Evolutionary conservation across 2,888 invertebrate genomes (phyloP).

Genomic region (Xanthorhoe designata): DNA sequence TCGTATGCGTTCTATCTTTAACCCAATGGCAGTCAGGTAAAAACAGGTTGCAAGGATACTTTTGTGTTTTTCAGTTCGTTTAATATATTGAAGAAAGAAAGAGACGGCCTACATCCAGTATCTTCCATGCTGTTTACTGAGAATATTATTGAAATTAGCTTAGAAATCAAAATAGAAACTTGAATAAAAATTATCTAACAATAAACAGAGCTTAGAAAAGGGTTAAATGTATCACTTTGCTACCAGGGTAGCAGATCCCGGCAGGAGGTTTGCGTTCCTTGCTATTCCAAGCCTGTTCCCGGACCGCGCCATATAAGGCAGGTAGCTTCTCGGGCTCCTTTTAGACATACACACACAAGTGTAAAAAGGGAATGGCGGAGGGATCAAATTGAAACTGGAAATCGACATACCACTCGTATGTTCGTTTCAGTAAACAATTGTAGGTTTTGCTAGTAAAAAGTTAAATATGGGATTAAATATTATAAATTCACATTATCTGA

Average conservation of each 20-base stretch:
- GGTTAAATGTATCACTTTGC: conserved; percentile 34
- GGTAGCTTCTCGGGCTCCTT: conserved; percentile 13
- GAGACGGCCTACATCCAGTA: background rate
- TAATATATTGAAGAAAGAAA: background rate
- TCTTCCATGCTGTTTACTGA: background rate
- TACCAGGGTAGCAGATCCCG: conserved; percentile 37
- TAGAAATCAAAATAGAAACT: conserved; percentile 25
- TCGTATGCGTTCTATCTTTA: background rate
- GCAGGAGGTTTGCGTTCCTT: conserved; percentile 28
- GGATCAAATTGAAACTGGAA: too few relatives aligned
- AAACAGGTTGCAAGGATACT: conserved; percentile 18
- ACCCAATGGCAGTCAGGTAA: conserved; percentile 8
- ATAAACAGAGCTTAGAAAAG: conserved; percentile 34
- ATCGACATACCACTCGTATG: too few relatives aligned
- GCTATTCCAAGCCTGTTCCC: conserved; percentile 26
- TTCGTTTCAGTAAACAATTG: too few relatives aligned
- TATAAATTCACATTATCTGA: too few relatives aligned
- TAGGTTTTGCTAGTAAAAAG: too few relatives aligned
- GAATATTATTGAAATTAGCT: conserved; percentile 11
- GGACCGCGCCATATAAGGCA: conserved; percentile 15
- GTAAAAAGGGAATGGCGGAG: conserved; percentile 1
- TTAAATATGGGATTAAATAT: too few relatives aligned
- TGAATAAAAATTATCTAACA: conserved; percentile 27
- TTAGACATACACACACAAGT: conserved; percentile 5
- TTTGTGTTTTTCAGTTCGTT: background rate